Base-by-base conservation (phyloP, 2,888 invertebrate species). In the Parthenolecanium corni region DNA sequence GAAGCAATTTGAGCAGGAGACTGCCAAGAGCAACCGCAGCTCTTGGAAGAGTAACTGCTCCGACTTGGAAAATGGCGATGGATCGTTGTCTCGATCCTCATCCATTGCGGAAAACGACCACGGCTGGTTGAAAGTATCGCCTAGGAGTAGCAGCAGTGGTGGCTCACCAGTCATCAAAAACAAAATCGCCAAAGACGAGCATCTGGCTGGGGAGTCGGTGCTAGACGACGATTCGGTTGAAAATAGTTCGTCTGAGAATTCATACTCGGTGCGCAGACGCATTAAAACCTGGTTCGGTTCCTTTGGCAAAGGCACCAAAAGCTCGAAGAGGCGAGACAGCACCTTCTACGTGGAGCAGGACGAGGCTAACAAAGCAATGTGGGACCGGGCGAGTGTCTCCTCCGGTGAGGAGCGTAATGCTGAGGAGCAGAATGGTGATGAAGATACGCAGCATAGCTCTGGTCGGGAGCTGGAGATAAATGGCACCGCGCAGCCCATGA, bases 231-330 rank as follows among this genome's bases (percentile, higher is more conserved):
- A 63, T 46, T 66, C 66, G 9, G 58, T 66, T 36, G 65, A 65
- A n/a, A 66, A 58, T 47, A 66, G 66, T n/a, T 62, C 52, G 21
- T 64, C 52, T 38, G 67, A 66, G 12, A 66, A 66, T 51, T 58
- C 65, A 40, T 66, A 65, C 53, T 65, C 67, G 47, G 66, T 68
- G 47, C 64, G 67, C 24, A 67, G 66, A 54, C 69, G 67, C 40
- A 64, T 70, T 21, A 62, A 66, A 46, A 64, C 66, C 40, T 66
- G 71, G 67, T 71, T 71, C 57, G 68, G 69, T 20, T 71, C 72
- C 3, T 71, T 73, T 66, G 72, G 72, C n/a, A 72, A 72, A 68
- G 70, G 70, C 3, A 68, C 67, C 65, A 67, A 67, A 20, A 16
- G 51, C 4, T 67, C 67, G 49, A 54, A 67, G 54, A 67, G 64